Evolutionary conservation across 1,140 invertebrate species (phyloP), one percentile per base, ranked within the genome.

Genomic region (Drosophila virilis): DNA sequence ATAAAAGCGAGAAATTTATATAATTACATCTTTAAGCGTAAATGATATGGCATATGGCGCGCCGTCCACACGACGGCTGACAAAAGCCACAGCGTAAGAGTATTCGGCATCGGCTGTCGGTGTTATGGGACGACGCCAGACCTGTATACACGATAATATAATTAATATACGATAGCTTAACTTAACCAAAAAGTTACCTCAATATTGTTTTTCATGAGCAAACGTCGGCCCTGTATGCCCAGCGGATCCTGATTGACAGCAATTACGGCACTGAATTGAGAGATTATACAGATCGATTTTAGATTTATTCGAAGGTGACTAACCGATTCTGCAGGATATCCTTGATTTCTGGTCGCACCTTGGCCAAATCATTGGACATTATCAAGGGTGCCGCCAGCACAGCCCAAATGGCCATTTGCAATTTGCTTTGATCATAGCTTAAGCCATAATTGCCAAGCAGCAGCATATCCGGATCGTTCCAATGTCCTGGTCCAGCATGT

Each of bases 351-450:
- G 95, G 94, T 46, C 93, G 93, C 8, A 98, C 96, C 6, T 93
- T 94, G 15, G 95, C 92, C 61, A 98, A 94, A 93, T 98, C 97
- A 13, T 95, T 95, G 17, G 97, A 98, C 95, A 98, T 97, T 9
- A 98, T 94, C 0, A 98, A 92, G 0, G 98, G 98, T 0, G 97
- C 96, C 0, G 97, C 97, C 92, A 98, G 93, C 48, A 98, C 95
- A 1, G 96, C 95, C 98, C 98, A 98, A 69, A 98, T 93, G 0
- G 97, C 96, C 96, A 98, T 97, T 93, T 98, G 98, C 0, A 95
- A 93, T 90, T 95, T 95, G 57, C 96, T 95, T 93, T 98, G 97
- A 72, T 97, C 96, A 72, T 95, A 94, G 60, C 96, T 97, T 13
- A 98, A 91, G 2, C 97, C 97, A 92, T 94, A 97, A 92, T 98